Evolutionary conservation across 2,888 invertebrate species (phyloP).

Genomic region (Tubiluchus corallicola): DNA sequence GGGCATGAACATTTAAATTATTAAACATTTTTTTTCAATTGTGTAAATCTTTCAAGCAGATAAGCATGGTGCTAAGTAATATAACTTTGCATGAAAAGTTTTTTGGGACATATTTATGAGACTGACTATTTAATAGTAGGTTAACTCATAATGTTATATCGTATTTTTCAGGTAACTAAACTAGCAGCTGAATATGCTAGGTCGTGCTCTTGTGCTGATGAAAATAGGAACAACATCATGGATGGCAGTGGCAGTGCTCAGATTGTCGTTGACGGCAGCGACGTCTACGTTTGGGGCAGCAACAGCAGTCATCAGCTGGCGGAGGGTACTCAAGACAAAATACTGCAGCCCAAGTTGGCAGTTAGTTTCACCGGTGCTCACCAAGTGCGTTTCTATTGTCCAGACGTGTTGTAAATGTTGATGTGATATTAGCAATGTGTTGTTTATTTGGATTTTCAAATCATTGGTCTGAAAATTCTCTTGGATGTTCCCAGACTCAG

Average conservation of each 20-base stretch:
- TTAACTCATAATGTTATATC: neutral
- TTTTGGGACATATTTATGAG: too few species aligned
- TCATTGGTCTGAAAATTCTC: too few species aligned
- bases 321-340: conserved; percentile 40
- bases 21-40: too few species aligned
- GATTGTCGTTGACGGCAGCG: conserved; percentile 19
- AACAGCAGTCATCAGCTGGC: conserved; percentile 44
- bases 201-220: conserved; percentile 20
- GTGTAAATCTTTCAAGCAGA: too few species aligned
- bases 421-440: too few species aligned
- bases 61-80: too few species aligned
- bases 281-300: conserved; percentile 44
- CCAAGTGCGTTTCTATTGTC: conserved; percentile 33
- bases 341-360: conserved; percentile 37
- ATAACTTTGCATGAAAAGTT: too few species aligned
- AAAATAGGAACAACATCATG: conserved; percentile 17
- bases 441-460: too few species aligned
- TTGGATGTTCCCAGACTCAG: too few species aligned
- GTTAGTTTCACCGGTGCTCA: conserved; percentile 39
- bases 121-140: too few species aligned
- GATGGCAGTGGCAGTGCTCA: conserved; percentile 9
- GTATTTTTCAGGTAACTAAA: conserved; percentile 19
- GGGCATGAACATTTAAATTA: too few species aligned
- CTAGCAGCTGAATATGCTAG: conserved; percentile 25
- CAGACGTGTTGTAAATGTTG: too few species aligned